Conservation (phyloP, 2,888 invertebrate genomes). For the Elgonia sp. region DNA sequence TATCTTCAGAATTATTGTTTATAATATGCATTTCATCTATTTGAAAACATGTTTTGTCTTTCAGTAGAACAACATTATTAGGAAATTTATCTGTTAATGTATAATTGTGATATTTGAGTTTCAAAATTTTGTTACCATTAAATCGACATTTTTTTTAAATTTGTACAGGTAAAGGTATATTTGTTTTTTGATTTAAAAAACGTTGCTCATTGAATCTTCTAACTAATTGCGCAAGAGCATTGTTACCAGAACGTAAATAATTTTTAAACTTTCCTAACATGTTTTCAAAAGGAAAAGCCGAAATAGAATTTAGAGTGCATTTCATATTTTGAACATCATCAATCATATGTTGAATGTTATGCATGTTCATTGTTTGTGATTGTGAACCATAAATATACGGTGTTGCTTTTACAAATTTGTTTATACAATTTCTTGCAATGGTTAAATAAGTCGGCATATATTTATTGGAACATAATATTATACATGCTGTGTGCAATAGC, state of each 20-base stretch:
- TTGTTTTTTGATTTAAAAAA: background rate
- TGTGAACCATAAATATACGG: background rate
- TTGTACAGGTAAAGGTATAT: background rate
- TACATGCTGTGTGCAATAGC: background rate
- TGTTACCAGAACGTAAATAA: constrained; percentile 13
- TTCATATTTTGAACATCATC: background rate
- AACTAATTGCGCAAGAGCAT: background rate
- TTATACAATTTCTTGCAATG: background rate
- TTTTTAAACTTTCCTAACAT: constrained; percentile 19
- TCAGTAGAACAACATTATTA: background rate
- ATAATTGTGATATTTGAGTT: background rate
- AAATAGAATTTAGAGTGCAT: background rate
- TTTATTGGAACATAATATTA: background rate
- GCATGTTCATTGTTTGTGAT: background rate
- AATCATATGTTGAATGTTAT: background rate
- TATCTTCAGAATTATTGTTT: background rate
- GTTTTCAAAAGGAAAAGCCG: constrained; percentile 36
- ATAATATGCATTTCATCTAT: background rate
- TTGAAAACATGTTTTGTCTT: background rate
- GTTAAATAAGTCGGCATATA: background rate
- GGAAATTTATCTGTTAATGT: background rate
- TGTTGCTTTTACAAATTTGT: background rate
- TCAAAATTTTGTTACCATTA: background rate
- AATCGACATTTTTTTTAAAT: background rate
- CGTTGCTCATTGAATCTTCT: background rate